Evolutionary conservation across 2,113 vertebrate species (phyloP), one percentile per base, ranked within the genome.

Genomic region (Austrofundulus limnaeus): DNA sequence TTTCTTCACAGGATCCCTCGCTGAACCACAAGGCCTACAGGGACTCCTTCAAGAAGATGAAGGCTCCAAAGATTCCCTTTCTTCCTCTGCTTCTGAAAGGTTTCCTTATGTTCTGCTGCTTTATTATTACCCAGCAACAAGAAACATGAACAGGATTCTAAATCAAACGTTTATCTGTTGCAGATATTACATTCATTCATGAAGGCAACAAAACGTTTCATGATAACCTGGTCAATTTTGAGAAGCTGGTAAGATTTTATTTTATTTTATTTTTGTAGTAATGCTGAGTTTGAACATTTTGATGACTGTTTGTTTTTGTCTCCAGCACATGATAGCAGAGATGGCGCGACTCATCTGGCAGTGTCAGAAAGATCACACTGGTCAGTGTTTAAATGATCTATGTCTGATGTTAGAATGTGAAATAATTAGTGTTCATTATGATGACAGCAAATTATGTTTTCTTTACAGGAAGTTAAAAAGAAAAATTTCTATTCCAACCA

Each of bases 121-220:
- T 48, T 50, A 55, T 48, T 50, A 55, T 6, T 12, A 11, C 21
- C 24, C 14, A 37, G 17, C 16, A 50, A 37, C n/a, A 11, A 20
- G 9, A 51, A 42, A 34, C 9, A 34, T 14, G 8, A 14, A 43
- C 59, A n/a, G 31, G 49, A 61, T 19, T 23, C 14, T 23, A 62
- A 55, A 74, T 24, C 7, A 41, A 25, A 56, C 56, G 17, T 46
- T 19, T 20, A 0, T 66, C 11, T 67, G 13, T 57, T 78, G 23
- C 67, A 98, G 96, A 98, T 87, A 95, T 98, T 49, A 99, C 96
- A 1, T 98, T 99, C 85, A 96, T 97, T 80, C 97, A 98, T 9
- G 96, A 99, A 91, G 97, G 96, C 88, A 99, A 99, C 90, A 98
- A 95, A 92, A 99, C 96, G 0, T 99, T 99, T 91, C 92, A 98